Percentiles rank a stretch among this genome's conserved stretches.
These are phyloP conservation scores for Atta cephalotes DNA, from an alignment of 1,140 invertebrate species.

Conservation along the genomic window DNA sequence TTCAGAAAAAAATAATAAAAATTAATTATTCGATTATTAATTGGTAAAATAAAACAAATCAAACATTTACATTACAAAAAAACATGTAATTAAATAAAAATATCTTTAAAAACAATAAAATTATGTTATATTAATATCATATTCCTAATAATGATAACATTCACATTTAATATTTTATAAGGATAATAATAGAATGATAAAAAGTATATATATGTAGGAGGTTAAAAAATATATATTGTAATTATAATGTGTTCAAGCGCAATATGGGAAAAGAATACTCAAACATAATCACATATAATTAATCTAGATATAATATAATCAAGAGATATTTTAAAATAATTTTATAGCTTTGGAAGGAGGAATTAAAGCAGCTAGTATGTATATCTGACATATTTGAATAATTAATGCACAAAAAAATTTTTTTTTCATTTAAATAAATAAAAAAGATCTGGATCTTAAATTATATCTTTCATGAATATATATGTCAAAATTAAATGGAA, in stretches of 20 bases:
- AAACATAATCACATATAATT: neutral
- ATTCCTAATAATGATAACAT: neutral
- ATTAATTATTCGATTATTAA: neutral
- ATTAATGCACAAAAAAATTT: neutral
- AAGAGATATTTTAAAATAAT: neutral
- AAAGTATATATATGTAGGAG: neutral
- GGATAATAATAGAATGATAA: neutral
- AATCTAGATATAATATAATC: neutral
- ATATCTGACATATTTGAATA: neutral
- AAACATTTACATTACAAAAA: neutral
- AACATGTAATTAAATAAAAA: neutral
- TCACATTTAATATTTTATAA: neutral
- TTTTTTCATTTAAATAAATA: neutral
- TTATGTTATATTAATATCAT: neutral
- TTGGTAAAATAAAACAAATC: neutral
- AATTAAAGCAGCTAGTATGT: neutral
- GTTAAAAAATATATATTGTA: neutral
- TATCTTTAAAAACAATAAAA: neutral
- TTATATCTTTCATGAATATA: conserved; percentile 17
- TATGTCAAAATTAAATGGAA: conserved; percentile 53
- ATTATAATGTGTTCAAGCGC: neutral
- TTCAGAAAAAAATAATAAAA: neutral
- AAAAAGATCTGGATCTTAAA: neutral
- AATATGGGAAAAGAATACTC: neutral
- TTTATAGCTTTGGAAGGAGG: neutral